Percentiles rank a stretch among this genome's conserved stretches.
Conservation (phyloP, 2,113 vertebrate species). For the Pholis gunnellus region DNA sequence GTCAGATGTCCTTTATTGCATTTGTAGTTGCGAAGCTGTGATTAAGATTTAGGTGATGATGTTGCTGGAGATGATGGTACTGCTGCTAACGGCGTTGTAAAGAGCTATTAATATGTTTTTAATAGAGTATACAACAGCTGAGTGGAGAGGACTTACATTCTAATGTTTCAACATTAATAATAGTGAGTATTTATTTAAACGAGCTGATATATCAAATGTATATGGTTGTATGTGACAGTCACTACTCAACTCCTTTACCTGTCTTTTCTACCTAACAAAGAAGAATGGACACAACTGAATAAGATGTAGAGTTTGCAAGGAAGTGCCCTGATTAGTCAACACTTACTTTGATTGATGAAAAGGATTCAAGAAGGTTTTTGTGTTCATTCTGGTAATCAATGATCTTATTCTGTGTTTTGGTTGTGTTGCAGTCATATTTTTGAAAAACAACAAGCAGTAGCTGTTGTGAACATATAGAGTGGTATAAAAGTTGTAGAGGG, state of each 20-base stretch:
- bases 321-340: neutral
- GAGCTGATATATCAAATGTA: neutral
- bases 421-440: neutral
- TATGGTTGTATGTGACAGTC: constrained; percentile 17
- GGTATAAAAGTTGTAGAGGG: neutral
- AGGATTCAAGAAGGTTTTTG: neutral
- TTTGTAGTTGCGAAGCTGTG: neutral
- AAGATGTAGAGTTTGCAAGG: neutral
- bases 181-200: constrained; percentile 6
- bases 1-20: constrained; percentile 16
- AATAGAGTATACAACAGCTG: neutral
- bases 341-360: neutral
- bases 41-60: constrained; percentile 1
- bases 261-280: neutral
- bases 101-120: neutral
- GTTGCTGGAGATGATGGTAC: neutral
- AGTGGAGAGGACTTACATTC: neutral
- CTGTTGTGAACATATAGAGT: neutral
- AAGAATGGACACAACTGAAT: neutral
- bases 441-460: neutral
- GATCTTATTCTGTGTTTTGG: neutral
- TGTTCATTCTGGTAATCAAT: neutral
- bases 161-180: neutral
- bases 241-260: neutral
- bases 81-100: neutral